Evolutionary conservation across 2,888 invertebrate genomes (phyloP), one percentile per base, ranked within the genome.

Genomic region (Melieria picta): DNA sequence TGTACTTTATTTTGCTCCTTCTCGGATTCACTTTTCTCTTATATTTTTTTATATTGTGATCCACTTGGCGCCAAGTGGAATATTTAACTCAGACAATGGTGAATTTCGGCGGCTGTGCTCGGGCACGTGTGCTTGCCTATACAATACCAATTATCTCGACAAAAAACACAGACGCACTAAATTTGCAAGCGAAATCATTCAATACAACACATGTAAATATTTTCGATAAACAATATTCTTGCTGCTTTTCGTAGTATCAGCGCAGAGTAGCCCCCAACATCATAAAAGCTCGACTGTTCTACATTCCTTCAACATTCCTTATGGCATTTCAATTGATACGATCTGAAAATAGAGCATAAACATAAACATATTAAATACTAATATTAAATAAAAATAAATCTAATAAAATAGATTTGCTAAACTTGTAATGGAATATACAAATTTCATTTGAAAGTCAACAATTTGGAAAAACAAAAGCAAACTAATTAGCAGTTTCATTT

Each of bases 151-250:
- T 16, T 56, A 42, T 46, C 76, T 78, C 74, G 75, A 74, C 66
- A 52, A 61, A 64, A 77, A 72, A 73, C 50, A 69, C 75, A 79
- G 72, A 72, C 75, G 77, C 76, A 75, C 48, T 74, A 76, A 68
- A 81, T 82, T 81, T 82, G 80, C 78, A 81, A 82, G 76, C 76
- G 73, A 77, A 73, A 76, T 65, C 69, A 69, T 47, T 72, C 61
- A 72, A 65, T 69, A 68, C 43, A 46, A 47, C 55, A 62, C 55
- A 45, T 62, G 57, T 57, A 65, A 65, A 65, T 63, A 63, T 65
- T 58, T 67, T 43, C 60, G 58, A 48, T 47, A 56, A 11, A 55
- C 45, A 16, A 45, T 47, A 57, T 50, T 60, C 10, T 67, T 58
- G 60, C 60, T 50, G 42, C 43, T 65, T 65, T 63, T 57, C 43